These are phyloP conservation scores for Anarhynchus alexandrinus DNA, from an alignment of 2,113 vertebrate species.

Conservation along the genomic window DNA sequence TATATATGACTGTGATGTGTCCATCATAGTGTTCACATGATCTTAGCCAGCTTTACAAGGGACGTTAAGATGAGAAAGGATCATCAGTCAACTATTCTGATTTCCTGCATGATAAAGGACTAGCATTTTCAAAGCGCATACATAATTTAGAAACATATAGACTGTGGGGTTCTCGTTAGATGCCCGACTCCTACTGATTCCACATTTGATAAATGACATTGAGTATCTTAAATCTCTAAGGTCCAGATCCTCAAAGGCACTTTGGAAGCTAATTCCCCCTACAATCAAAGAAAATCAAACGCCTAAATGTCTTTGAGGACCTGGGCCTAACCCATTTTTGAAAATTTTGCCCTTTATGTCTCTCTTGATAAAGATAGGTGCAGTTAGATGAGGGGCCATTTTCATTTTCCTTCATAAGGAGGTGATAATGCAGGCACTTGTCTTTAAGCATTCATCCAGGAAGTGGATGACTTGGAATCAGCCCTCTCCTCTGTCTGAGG, in stretches of 20 bases:
- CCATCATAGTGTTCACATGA: conserved; percentile 17
- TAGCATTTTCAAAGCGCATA: conserved; percentile 55
- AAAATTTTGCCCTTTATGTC: conserved; percentile 56
- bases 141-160: conserved; percentile 60
- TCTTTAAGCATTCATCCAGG: conserved; percentile 52
- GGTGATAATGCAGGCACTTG: conserved; percentile 53
- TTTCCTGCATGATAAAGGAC: conserved; percentile 56
- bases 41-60: conserved; percentile 14
- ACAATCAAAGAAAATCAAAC: conserved; percentile 64
- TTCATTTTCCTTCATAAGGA: conserved; percentile 53
- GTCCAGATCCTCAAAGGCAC: conserved; percentile 56
- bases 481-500: not conserved
- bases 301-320: conserved; percentile 63
- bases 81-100: conserved; percentile 55
- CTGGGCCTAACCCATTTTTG: conserved; percentile 33
- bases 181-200: conserved; percentile 47
- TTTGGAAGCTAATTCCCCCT: conserved; percentile 58
- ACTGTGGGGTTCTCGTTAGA: conserved; percentile 57
- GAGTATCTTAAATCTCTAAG: conserved; percentile 58
- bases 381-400: conserved; percentile 50
- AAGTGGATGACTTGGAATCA: conserved; percentile 21
- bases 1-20: conserved; percentile 41
- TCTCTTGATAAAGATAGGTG: conserved; percentile 46
- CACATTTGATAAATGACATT: conserved; percentile 60
- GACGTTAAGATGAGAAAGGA: conserved; percentile 51